Base-by-base conservation (phyloP, 2,888 invertebrate species). In the Xanthia togata region DNA sequence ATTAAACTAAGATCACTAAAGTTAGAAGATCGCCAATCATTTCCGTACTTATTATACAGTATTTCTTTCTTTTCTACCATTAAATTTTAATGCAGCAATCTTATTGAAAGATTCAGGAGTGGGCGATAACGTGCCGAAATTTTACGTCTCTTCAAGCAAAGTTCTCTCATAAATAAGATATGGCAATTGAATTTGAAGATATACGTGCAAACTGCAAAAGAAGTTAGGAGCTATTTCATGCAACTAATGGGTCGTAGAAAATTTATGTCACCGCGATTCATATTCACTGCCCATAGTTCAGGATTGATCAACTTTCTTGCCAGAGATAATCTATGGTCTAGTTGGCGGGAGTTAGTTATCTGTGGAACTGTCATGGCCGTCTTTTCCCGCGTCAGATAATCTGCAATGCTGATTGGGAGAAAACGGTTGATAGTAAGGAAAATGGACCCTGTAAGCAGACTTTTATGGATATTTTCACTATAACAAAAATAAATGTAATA, bases 291-390 rank as follows among this genome's bases (percentile, higher is more conserved):
- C 60, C 41, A 31, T 53, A 55, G 31, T 41, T 47, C 35, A 35
- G 38, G 31, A 63, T 59, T 67, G 35, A 62, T 70, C 50, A n/a
- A 67, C 70, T 60, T 74, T 69, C 35, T 35, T 44, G 31, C 26
- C 17, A 60, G n/a, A 73, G 35, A 41, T 35, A 64, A 57, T 79
- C 67, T 75, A 50, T 79, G 50, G 68, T 68, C 9, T 53, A 14
- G 59, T 23, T 63, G 17, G 68, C 63, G 57, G 44, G 50, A 44
- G 59, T 68, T 59, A n/a, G 26, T 69, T 69, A 79, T 79, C 77
- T 82, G 77, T 79, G 44, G 20, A 69, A 44, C 68, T 79, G 78
- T 67, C 70, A 77, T 62, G 59, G 55, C n/a, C 6, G 55, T 14
- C 47, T 59, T 82, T 70, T 55, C 20, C 23, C 60, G 64, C 59